Conservation (phyloP, 2,888 invertebrate species). For the Eilema sororculum region DNA sequence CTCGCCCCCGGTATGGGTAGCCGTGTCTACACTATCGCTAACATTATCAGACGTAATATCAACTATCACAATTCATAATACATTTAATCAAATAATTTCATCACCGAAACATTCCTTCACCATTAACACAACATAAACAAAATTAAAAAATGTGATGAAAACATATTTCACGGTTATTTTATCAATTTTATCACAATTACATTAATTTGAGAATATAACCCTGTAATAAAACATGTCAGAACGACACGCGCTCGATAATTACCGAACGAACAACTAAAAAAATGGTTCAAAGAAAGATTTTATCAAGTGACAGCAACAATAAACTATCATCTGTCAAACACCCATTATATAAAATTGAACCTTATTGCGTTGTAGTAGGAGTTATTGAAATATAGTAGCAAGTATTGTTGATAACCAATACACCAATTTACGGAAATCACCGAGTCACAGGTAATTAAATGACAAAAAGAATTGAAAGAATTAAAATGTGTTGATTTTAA, state of each 20-base stretch:
- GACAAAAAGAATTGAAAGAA: slow-evolving; percentile 68
- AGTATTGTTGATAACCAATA: slow-evolving; percentile 49
- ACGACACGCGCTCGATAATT: slow-evolving; percentile 59
- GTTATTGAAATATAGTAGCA: background rate
- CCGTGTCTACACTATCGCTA: too few relatives aligned
- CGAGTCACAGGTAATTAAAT: slow-evolving; percentile 79
- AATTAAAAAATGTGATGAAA: slow-evolving; percentile 43
- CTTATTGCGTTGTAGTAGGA: background rate
- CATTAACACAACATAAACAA: slow-evolving; percentile 44
- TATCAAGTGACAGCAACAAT: slow-evolving; percentile 46
- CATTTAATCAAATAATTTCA: slow-evolving; percentile 6
- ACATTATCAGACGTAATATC: background rate
- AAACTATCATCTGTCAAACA: background rate
- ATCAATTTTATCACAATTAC: slow-evolving; percentile 55
- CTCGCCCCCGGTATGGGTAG: too few relatives aligned
- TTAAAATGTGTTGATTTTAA: slow-evolving; percentile 63
- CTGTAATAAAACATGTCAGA: slow-evolving; percentile 57
- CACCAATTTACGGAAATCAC: slow-evolving; percentile 71
- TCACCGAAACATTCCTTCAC: slow-evolving; percentile 37
- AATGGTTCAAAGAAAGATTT: slow-evolving; percentile 59
- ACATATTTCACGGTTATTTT: slow-evolving; percentile 47
- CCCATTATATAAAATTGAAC: background rate
- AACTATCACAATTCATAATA: background rate
- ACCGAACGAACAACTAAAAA: slow-evolving; percentile 57
- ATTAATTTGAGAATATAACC: slow-evolving; percentile 59